Evolutionary conservation across 2,797 vertebrate species (phyloP).

Genomic region (Micromesistius poutassou): DNA sequence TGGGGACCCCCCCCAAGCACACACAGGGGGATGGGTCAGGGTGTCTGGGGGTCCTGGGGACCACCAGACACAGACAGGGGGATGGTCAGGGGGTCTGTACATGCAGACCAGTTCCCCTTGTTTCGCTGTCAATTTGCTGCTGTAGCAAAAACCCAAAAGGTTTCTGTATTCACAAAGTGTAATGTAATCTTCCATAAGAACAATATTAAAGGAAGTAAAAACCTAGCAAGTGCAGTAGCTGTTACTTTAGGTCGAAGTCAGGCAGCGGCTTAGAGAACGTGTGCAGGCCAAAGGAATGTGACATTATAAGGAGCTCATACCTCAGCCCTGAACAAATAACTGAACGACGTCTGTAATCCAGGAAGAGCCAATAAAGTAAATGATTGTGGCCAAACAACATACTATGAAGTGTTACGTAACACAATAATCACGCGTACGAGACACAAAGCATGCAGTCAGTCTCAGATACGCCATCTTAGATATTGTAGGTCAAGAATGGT

Average conservation of each 20-base stretch:
- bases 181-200: background rate
- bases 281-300: background rate
- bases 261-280: background rate
- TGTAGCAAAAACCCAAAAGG: background rate
- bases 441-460: too few relatives aligned
- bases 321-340: background rate
- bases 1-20: conserved; percentile 35
- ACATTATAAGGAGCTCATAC: background rate
- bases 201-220: background rate
- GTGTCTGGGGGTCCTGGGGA: too few relatives aligned
- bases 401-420: too few relatives aligned
- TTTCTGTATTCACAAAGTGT: background rate
- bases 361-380: too few relatives aligned
- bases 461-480: too few relatives aligned
- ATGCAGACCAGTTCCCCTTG: background rate
- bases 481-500: too few relatives aligned
- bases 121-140: background rate
- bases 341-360: background rate
- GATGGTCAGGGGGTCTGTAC: too few relatives aligned
- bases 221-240: background rate
- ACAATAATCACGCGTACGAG: too few relatives aligned
- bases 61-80: too few relatives aligned
- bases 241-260: background rate
- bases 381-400: too few relatives aligned
- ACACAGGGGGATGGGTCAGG: too few relatives aligned